Evolutionary conservation across 2,797 vertebrate genomes (phyloP).

Genomic region (Mionectes olivaceus): DNA sequence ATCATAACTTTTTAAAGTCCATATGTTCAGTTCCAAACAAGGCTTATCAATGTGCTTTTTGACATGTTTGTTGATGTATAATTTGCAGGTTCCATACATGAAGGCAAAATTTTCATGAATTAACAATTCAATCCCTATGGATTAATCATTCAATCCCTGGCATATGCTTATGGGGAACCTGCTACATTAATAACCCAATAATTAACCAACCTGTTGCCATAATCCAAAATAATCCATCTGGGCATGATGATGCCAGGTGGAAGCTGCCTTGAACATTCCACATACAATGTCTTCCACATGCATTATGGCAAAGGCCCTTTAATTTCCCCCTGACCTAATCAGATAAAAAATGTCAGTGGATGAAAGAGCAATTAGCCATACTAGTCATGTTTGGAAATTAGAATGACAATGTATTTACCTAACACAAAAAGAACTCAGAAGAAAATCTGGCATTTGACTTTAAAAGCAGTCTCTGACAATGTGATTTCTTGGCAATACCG

Average conservation of each 20-base stretch:
- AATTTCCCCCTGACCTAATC: neutral
- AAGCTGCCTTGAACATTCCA: neutral
- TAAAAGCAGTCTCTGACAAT: neutral
- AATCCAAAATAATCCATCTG: neutral
- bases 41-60: neutral
- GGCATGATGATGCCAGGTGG: neutral
- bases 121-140: neutral
- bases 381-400: neutral
- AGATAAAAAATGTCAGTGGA: neutral
- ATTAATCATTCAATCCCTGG: neutral
- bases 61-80: neutral
- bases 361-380: neutral
- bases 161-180: neutral
- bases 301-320: neutral
- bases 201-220: neutral
- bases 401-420: neutral
- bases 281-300: neutral
- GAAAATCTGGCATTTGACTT: conserved; percentile 22
- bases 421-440: neutral
- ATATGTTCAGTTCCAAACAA: neutral
- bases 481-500: neutral
- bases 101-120: neutral
- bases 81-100: neutral
- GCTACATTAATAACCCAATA: neutral
- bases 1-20: neutral